Percentiles rank a stretch among this genome's conserved stretches.
Evolutionary conservation across 2,113 vertebrate genomes (phyloP).

Genomic region (Saccopteryx leptura): DNA sequence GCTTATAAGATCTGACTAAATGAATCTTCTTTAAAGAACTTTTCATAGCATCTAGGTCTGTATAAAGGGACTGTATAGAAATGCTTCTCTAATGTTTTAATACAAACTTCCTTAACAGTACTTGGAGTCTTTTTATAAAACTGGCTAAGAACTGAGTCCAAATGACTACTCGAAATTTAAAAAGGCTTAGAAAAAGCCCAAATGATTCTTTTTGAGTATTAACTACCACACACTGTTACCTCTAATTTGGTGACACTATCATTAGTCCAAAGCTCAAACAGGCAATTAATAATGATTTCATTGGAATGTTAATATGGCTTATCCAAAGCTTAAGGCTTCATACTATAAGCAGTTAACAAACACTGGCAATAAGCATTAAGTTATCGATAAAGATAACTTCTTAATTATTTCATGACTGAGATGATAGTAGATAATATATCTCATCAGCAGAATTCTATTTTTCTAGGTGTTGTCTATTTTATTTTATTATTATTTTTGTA

Average conservation of each 20-base stretch:
- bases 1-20: not conserved
- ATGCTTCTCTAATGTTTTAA: slow-evolving; percentile 32
- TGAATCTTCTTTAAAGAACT: not conserved
- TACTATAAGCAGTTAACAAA: not conserved
- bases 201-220: not conserved
- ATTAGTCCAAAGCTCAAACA: slow-evolving; percentile 17
- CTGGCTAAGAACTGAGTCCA: not conserved
- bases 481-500: no score
- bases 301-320: not conserved
- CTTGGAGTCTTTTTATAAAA: not conserved
- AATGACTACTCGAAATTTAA: not conserved
- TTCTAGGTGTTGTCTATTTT: not conserved
- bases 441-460: slow-evolving; percentile 42
- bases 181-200: slow-evolving; percentile 10
- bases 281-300: slow-evolving; percentile 33
- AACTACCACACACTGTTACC: not conserved
- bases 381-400: slow-evolving; percentile 2
- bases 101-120: slow-evolving; percentile 11
- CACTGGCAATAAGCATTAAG: not conserved
- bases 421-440: not conserved
- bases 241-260: slow-evolving; percentile 23
- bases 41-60: not conserved
- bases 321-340: slow-evolving; percentile 33
- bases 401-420: not conserved
- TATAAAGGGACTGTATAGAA: not conserved